Evolutionary conservation across 2,888 invertebrate species (phyloP), one percentile per base, ranked within the genome.

Genomic region (Oxycera nigricornis): DNA sequence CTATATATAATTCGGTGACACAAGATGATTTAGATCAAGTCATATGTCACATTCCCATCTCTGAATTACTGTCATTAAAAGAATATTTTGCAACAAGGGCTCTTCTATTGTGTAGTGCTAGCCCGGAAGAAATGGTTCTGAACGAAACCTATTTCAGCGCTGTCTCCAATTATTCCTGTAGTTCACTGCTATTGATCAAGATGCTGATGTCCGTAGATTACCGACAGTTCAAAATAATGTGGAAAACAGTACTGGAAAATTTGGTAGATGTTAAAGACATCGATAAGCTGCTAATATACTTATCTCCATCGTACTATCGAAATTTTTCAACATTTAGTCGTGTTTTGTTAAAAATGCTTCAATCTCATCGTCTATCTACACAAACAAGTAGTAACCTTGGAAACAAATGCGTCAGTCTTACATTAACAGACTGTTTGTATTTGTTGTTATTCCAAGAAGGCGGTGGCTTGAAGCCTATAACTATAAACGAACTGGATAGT

Each of bases 401-500:
- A 3, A 46, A 78, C 2, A 73, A 68, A 2, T 83, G 83, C 70
- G 80, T 79, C 52, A 85, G 84, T 0, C 82, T 84, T 0, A 74
- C 80, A 0, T 59, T 85, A 22, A 79, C 79, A 1, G 81, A 82
- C 68, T 75, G 78, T 0, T 30, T 76, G 20, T 35, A 59, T 59
- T 17, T 26, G n/a, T 35, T 83, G 3, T 74, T 83, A 1, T 81
- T 81, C 39, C 78, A 81, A 28, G 35, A 78, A 4, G 81, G 81
- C 77, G 85, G 84, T 1, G 75, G 78, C 14, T 78, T 83, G 26
- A 81, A 81, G 20, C 77, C 81, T 1, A 82, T 84, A 31, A 81
- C 83, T 0, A 77, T 86, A 0, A 81, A 79, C 22, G 82, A 85
- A 39, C 73, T 86, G 46, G 78, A 80, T 46, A 77, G 78, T 1